These are phyloP conservation scores for Myiozetetes cayanensis DNA, from an alignment of 2,113 vertebrate species.

Conservation along the genomic window DNA sequence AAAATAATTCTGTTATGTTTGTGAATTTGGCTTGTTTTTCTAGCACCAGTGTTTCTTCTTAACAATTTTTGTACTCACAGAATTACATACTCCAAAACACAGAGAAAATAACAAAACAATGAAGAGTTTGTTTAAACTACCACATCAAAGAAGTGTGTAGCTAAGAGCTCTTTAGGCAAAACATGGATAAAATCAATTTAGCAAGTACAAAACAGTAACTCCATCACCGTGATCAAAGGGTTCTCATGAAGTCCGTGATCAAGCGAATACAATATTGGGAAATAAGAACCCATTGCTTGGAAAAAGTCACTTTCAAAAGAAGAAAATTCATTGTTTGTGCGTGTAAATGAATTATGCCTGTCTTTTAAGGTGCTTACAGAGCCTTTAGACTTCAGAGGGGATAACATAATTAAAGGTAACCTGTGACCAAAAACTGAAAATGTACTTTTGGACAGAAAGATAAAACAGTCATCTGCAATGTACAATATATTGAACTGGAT, in stretches of 20 bases:
- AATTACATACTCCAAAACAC: neutral
- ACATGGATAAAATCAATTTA: neutral
- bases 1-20: neutral
- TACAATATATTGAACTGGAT: neutral
- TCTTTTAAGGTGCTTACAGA: neutral
- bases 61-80: neutral
- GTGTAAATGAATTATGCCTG: neutral
- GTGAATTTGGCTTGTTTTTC: neutral
- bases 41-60: neutral
- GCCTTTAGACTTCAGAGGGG: neutral
- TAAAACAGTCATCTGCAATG: neutral
- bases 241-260: neutral
- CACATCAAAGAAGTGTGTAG: neutral
- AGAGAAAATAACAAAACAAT: neutral
- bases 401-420: slow-evolving; percentile 4
- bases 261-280: neutral
- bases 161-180: neutral
- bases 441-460: neutral
- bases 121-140: neutral
- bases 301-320: neutral
- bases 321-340: neutral
- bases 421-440: slow-evolving; percentile 27
- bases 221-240: accelerated
- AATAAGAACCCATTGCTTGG: neutral
- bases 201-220: neutral